These are phyloP conservation scores for Hypomecis punctinalis DNA, from an alignment of 2,888 invertebrate species.

Conservation along the genomic window DNA sequence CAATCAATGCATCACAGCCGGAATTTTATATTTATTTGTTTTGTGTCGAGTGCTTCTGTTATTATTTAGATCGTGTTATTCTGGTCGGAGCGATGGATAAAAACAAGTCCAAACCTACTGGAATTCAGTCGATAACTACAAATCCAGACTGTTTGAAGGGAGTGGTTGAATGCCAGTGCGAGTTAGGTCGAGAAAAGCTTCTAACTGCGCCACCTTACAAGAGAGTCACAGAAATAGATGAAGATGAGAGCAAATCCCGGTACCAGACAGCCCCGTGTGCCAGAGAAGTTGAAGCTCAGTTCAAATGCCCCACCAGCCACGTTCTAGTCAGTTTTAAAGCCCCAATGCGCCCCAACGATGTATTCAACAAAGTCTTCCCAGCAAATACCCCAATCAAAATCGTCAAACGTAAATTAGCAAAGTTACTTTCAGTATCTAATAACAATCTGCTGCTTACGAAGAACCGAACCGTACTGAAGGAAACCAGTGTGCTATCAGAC, in stretches of 20 bases:
- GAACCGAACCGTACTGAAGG: conserved; percentile 76
- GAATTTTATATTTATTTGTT: conserved; percentile 39
- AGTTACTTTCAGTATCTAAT: conserved; percentile 70
- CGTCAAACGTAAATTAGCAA: conserved; percentile 76
- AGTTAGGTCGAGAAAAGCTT: conserved; percentile 76
- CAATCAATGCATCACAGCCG: conserved; percentile 34
- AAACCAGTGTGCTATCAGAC: conserved; percentile 67
- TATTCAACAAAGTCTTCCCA: conserved; percentile 77
- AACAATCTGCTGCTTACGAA: conserved; percentile 72
- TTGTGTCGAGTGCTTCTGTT: conserved; percentile 22
- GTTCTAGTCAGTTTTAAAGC: conserved; percentile 73
- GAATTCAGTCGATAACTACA: conserved; percentile 53
- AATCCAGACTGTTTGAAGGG: conserved; percentile 58
- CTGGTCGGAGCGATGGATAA: conserved; percentile 49
- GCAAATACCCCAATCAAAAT: conserved; percentile 72
- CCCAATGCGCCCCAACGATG: conserved; percentile 69
- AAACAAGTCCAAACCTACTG: conserved; percentile 49
- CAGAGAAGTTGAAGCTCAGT: conserved; percentile 63
- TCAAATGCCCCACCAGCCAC: conserved; percentile 75
- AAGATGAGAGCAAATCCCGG: conserved; percentile 61
- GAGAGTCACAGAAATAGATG: conserved; percentile 49
- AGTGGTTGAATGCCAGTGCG: conserved; percentile 72
- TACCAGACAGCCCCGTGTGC: conserved; percentile 70
- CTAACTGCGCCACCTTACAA: conserved; percentile 76
- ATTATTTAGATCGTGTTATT: conserved; percentile 12